Percentiles rank a stretch among this genome's conserved stretches.
Evolutionary conservation across 2,888 invertebrate genomes (phyloP).

Genomic region (Megamerina dolium): DNA sequence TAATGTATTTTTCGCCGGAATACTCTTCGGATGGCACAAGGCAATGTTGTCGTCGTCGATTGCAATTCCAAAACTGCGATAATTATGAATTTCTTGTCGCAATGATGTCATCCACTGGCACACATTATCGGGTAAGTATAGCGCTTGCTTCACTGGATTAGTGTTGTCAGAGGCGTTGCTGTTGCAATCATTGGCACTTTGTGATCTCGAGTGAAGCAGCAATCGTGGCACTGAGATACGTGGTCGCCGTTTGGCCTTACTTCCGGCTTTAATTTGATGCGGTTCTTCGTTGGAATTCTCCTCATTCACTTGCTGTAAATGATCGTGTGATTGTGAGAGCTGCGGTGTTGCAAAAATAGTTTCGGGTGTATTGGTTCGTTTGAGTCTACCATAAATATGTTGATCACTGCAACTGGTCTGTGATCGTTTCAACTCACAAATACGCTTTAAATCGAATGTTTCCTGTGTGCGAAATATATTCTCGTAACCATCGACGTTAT

Average conservation of each 20-base stretch:
- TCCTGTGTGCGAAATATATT: conserved; percentile 44
- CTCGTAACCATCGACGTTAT: conserved; percentile 42
- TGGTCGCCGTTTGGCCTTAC: conserved; percentile 11
- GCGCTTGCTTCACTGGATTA: conserved; percentile 8
- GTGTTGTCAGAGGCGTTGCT: not conserved
- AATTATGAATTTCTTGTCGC: conserved; percentile 40
- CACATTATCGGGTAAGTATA: conserved; percentile 38
- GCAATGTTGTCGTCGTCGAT: conserved; percentile 29
- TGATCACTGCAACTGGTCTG: conserved; percentile 41
- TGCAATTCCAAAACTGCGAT: conserved; percentile 24
- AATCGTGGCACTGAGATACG: conserved; percentile 28
- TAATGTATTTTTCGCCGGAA: conserved; percentile 33
- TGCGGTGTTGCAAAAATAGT: conserved; percentile 1
- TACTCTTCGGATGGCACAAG: conserved; percentile 41
- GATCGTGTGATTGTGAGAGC: conserved; percentile 16
- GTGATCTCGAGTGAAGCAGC: conserved; percentile 12
- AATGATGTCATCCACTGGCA: conserved; percentile 45
- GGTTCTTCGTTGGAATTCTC: too few relatives aligned
- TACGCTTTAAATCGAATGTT: conserved; percentile 44
- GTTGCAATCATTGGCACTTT: not conserved
- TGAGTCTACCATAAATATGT: conserved; percentile 42
- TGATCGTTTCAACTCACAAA: conserved; percentile 39
- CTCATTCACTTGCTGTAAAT: conserved; percentile 10
- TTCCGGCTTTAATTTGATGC: too few relatives aligned
- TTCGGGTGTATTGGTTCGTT: conserved; percentile 14